Base-by-base conservation (phyloP, 2,888 invertebrate genomes). In the Cephus sareptanus region DNA sequence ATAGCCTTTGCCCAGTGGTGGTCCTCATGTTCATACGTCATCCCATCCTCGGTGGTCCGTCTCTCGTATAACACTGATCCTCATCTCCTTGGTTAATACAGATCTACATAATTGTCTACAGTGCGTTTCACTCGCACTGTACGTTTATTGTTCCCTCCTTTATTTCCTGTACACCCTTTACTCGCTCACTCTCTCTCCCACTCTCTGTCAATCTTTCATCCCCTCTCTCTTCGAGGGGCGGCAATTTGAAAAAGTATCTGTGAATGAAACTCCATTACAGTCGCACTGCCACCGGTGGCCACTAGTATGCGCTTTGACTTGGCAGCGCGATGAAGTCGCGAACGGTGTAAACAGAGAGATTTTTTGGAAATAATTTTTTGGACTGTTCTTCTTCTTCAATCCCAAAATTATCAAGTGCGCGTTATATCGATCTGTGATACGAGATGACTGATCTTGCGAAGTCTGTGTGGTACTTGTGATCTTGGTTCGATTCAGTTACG, bases 101-200 rank as follows among this genome's bases (percentile, higher is more conserved):
- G 56, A 56, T 23, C 9, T 56, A 56, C 56, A 9, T 56, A 56
- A 56, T 56, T 56, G 23, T 23, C 9, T 23, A 56, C 56, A 56
- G 56, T 56, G 56, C 9, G 23, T 56, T 56, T 23, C 56, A 56
- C 15, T 56, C 6, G 56, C 23, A 56, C 56, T 56, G 23, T 56
- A 56, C 56, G 56, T 23, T 56, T 56, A 23, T 56, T 56, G 56
- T 56, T 56, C 56, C 56, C 9, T 56, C 56, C 56, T 56, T 56
- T 23, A 56, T 56, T 56, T 56, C 56, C 56, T 3, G 23, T 23
- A 56, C 23, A 56, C 56, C 56, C 56, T 56, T 56, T 56, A 23
- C 56, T 56, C 23, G 15, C 56, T 56, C 56, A 9, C 56, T 56
- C 56, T 56, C 40, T 76, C 79, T 81, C 80, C 78, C 81, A 73